Percentiles rank a stretch among this genome's conserved stretches.
phyloP scores from a whole-genome alignment of 2,888 invertebrate genomes.

The Drosophila sordidapex region DNA sequence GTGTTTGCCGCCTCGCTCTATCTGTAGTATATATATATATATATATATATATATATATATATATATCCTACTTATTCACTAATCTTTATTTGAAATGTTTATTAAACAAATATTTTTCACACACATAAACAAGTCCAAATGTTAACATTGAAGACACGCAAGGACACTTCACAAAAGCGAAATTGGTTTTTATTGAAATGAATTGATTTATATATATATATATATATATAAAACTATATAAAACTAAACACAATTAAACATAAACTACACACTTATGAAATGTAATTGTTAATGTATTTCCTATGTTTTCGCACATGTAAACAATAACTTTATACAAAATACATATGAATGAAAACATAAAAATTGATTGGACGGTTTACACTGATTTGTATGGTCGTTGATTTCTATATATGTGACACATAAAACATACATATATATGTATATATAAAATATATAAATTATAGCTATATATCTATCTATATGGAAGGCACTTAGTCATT shows the following conservation, averaged over 20 bases:
- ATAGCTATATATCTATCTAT: constrained; percentile 6
- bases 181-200: constrained; percentile 21
- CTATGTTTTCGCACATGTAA: constrained; percentile 56
- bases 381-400: constrained; percentile 81
- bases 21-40: constrained; percentile 86
- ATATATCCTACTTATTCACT: not conserved
- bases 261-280: constrained; percentile 28
- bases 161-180: constrained; percentile 44
- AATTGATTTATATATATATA: constrained; percentile 8
- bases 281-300: constrained; percentile 36
- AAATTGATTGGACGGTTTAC: constrained; percentile 82
- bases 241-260: constrained; percentile 15
- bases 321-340: constrained; percentile 30
- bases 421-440: constrained; percentile 59
- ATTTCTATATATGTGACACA: constrained; percentile 72
- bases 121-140: not conserved
- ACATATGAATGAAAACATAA: constrained; percentile 63
- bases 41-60: not conserved
- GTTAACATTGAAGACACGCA: constrained; percentile 1
- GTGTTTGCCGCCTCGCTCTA: constrained; percentile 99
- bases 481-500: constrained; percentile 32
- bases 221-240: not conserved
- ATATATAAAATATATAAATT: constrained; percentile 8
- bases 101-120: constrained; percentile 1
- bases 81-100: not conserved